Evolutionary conservation across 2,797 vertebrate species (phyloP), one percentile per base, ranked within the genome.

Genomic region (Thripadectes ignobilis): DNA sequence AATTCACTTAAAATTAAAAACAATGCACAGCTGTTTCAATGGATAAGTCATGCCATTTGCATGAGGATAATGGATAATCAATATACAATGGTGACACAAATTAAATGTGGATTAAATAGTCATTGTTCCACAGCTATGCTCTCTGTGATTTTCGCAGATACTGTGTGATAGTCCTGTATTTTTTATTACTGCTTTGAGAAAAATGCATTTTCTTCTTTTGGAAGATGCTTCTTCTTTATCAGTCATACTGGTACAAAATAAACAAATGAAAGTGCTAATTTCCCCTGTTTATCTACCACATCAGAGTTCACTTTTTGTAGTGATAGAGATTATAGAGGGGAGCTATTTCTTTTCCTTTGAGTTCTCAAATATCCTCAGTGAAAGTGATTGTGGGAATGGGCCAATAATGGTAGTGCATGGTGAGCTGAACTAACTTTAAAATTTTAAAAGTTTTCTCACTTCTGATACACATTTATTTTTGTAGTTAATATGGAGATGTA

Each of bases 1-100:
- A 96, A 95, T 93, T 96, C 74, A 75, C 90, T 94, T 95, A 97
- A 95, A 95, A 96, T 97, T 95, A 94, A 95, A 97, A 95, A 95
- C 90, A 95, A 96, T 93, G 77, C 90, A 95, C 88, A 93, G 90
- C 92, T 95, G 90, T 94, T 96, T 97, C 80, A 90, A 92, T 93
- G 92, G 93, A 96, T 96, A 96, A 96, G 85, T 96, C 92, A 76
- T 84, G 63, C 74, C 67, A 95, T 96, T 95, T 97, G 93, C 96
- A 96, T 93, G 85, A 95, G 74, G 59, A 95, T 95, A 97, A 97
- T 90, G 83, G 93, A 95, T 96, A 97, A 94, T 94, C 90, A 93
- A 94, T 92, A 95, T 90, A 95, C 90, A 95, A 81, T 73, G 63
- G 92, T 95, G 92, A 96, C 90, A 95, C 83, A 95, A 94, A 97